A percentile compares a stretch with the other conserved stretches of the same genome.
These are phyloP conservation scores for Holothuria leucospilota DNA, from an alignment of 53 echinoderm and acorn worm species.

Conservation along the genomic window DNA sequence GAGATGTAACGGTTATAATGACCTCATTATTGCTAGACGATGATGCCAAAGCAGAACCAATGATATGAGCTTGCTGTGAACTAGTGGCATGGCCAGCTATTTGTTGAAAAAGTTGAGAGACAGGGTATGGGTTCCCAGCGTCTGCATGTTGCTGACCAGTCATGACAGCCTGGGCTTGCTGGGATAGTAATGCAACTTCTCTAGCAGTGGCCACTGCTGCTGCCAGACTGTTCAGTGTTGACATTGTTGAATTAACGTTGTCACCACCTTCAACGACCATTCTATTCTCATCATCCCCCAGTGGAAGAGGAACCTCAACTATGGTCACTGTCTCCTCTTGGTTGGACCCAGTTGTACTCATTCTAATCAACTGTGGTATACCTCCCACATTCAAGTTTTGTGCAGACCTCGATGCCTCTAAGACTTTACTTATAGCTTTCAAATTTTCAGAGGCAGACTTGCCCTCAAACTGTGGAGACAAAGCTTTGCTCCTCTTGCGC, in stretches of 20 bases:
- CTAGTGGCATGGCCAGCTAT: conserved; percentile 39
- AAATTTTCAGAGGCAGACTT: conserved; percentile 18
- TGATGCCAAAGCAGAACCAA: conserved; percentile 1
- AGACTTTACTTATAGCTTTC: conserved; percentile 22
- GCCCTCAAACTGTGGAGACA: conserved; percentile 8
- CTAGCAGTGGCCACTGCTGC: conserved; percentile 66
- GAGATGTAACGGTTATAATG: conserved; percentile 32
- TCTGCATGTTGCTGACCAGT: conserved; percentile 33
- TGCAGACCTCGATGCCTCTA: conserved; percentile 12
- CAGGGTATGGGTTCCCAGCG: conserved; percentile 33
- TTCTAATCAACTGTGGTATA: conserved; percentile 7
- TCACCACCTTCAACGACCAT: conserved; percentile 43
- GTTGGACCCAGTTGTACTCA: background rate
- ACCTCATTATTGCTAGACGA: conserved; percentile 6
- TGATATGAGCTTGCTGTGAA: background rate
- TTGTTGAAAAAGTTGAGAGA: conserved; percentile 38
- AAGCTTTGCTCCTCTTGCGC: conserved; percentile 49
- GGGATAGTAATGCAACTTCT: conserved; percentile 59
- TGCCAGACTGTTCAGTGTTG: conserved; percentile 65
- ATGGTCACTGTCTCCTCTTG: conserved; percentile 23
- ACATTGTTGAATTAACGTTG: conserved; percentile 29
- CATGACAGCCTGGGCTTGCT: conserved; percentile 25
- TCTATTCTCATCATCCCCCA: conserved; percentile 27
- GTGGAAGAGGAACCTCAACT: conserved; percentile 45
- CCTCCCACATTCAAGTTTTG: background rate